Base-by-base conservation (phyloP, 2,113 vertebrate species). In the Tupaia chinensis region DNA sequence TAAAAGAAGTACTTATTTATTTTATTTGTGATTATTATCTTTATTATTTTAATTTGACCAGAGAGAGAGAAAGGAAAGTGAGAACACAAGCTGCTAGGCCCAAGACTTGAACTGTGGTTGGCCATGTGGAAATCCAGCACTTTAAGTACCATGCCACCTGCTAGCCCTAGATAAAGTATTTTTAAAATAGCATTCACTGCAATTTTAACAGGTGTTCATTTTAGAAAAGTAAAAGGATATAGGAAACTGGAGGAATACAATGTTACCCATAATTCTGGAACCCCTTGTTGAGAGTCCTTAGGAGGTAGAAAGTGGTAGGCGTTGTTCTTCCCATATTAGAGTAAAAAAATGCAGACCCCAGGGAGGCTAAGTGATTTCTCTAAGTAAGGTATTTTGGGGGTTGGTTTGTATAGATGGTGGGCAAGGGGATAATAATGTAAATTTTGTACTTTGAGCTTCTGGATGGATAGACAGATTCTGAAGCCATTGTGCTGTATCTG, bases 391-490 rank as follows among this genome's bases (percentile, higher is more conserved):
- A 7, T 93, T 80, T 44, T 29, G 76, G 77, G 63, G 34, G 8
- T n/a, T 92, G 94, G 84, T 69, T 32, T 82, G 15, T 72, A 22
- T 9, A 44, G 74, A 54, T 65, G 61, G 19, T 87, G 27, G 89
- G 83, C 34, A 70, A 56, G 73, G 68, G 16, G 44, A 77, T 79
- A 29, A 82, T 87, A 56, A 85, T 56, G 61, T 69, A 70, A 87
- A 81, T 74, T 86, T 73, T 91, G 19, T 83, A 54, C 89, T 83
- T 83, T 44, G 94, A 89, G 76, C 68, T 94, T 93, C 61, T 58
- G 66, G 78, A 27, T 86, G 92, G 86, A 96, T 63, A 89, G 91
- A 74, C 69, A 61, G 94, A 76, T 88, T 83, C 23, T 56, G 85
- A 94, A 86, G 25, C 74, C 66, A 66, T 80, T 82, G 76, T 90